Evolutionary conservation across 92 coral and sea anemone species (phyloP), one percentile per base, ranked within the genome.

Genomic region (Zoanthus sansibaricus): DNA sequence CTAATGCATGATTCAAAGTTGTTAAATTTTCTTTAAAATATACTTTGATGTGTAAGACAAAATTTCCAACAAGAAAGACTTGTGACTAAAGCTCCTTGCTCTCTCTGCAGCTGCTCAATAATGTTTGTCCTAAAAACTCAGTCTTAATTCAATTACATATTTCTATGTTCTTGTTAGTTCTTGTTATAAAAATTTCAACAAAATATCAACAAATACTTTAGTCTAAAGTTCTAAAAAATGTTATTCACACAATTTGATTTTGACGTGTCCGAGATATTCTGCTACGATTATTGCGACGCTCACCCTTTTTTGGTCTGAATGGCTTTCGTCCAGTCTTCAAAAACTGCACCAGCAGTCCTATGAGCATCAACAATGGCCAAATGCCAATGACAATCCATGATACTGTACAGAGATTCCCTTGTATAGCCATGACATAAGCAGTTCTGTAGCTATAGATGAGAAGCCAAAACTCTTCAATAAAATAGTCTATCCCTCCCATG

Each of bases 261-360:
- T 77, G 75, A 9, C 59, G 88, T 25, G 49, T 79, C 76, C 32
- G 62, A 80, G 79, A 64, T 10, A 42, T 51, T 52, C 37, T 89
- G 48, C 89, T 71, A 77, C 77, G 83, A 83, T 82, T 80, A 84
- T 71, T 90, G 9, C 33, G 90, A 72, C 69, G 88, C 98, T 94
- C 98, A 94, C 98, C 98, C 98, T 94, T 94, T 93, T 91, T 89
- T 84, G 94, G 92, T 48, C 84, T 92, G 17, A 82, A 72, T 9
- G 89, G 91, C 68, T 90, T 80, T 88, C 89, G 92, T 49, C 92
- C 98, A 3, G 99, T 97, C 87, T 97, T 97, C 48, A 97, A 96
- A 77, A 95, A 94, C 92, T 97, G 99, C 6, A 97, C 98, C 83
- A 95, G 88, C 62, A 95, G 71, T 74, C 99, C 99, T 84, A 89